A percentile compares a stretch with the other conserved stretches of the same genome.
Evolutionary conservation across 2,797 vertebrate species (phyloP).

Genomic region (Carduelis carduelis): DNA sequence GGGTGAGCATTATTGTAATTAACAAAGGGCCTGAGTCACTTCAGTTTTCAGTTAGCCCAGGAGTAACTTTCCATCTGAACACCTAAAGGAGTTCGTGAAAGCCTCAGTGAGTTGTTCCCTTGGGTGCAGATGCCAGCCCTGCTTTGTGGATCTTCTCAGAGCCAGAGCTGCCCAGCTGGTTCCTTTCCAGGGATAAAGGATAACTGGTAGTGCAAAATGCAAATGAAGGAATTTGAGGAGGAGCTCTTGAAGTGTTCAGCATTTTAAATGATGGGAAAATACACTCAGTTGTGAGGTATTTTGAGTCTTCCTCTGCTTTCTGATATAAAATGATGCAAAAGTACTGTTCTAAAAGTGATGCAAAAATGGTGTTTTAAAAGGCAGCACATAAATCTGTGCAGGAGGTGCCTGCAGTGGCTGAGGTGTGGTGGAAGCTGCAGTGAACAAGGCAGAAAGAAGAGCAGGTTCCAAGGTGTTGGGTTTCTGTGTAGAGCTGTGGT

Average conservation of each 20-base stretch:
- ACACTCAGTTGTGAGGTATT: neutral
- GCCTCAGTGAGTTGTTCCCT: neutral
- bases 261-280: neutral
- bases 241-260: neutral
- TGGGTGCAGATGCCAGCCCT: conserved; percentile 9
- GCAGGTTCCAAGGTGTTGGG: neutral
- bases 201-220: neutral
- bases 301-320: neutral
- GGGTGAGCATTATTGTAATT: neutral
- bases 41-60: neutral
- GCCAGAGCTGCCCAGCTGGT: conserved; percentile 14
- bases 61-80: conserved; percentile 11
- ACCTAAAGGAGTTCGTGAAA: conserved; percentile 6
- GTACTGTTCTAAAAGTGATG: neutral
- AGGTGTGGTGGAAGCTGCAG: neutral
- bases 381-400: neutral
- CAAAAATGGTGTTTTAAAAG: neutral
- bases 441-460: neutral
- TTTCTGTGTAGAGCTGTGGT: neutral
- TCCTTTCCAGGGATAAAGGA: conserved; percentile 6
- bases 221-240: neutral
- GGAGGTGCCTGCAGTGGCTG: neutral
- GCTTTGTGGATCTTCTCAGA: neutral
- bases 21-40: neutral
- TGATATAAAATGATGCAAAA: neutral